Base-by-base conservation (phyloP, 2,113 vertebrate genomes). In the Albula goreensis region DNA sequence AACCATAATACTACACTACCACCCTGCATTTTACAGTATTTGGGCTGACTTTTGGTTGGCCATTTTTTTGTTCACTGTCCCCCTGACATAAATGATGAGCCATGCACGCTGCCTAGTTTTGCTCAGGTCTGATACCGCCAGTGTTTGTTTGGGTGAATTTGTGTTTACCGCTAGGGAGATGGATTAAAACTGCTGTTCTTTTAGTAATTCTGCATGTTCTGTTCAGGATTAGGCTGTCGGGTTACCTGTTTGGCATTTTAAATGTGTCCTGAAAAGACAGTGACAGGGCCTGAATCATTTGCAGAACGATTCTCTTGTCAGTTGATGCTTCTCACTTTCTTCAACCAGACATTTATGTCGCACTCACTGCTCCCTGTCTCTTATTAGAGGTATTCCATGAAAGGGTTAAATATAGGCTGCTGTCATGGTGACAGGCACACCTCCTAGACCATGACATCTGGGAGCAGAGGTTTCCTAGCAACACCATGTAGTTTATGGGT, bases 391-490 rank as follows among this genome's bases (percentile, higher is more conserved):
- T 25, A 74, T 70, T 78, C 85, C 56, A 13, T 50, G 60, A 22
- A 77, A 81, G 0, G 50, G 81, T 85, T 87, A 87, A 89, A 87
- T 89, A 93, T 51, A 57, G 88, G 88, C 85, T 74, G 91, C 93
- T 89, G 50, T 89, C 91, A 81, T 89, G 90, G 89, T 89, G 93
- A 93, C 93, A 92, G 91, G 92, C 94, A 91, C 84, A 88, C 50
- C 85, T 13, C 82, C 88, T 90, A 13, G 0, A 81, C 85, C 13
- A 57, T 78, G 80, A 91, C 90, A 85, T 91, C 88, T 80, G 89
- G 89, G 88, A 89, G 70, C 83, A 51, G 81, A 70, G 86, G 78
- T 93, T 91, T 90, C 93, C 81, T 92, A 91, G 92, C 93, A 93
- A 94, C 92, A 86, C 48, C 13, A 11, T 13, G 79, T 78, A 56